A percentile compares a stretch with the other conserved stretches of the same genome.
phyloP scores from a whole-genome alignment of 2,113 vertebrate genomes.

The Neolamprologus cancellatus region DNA sequence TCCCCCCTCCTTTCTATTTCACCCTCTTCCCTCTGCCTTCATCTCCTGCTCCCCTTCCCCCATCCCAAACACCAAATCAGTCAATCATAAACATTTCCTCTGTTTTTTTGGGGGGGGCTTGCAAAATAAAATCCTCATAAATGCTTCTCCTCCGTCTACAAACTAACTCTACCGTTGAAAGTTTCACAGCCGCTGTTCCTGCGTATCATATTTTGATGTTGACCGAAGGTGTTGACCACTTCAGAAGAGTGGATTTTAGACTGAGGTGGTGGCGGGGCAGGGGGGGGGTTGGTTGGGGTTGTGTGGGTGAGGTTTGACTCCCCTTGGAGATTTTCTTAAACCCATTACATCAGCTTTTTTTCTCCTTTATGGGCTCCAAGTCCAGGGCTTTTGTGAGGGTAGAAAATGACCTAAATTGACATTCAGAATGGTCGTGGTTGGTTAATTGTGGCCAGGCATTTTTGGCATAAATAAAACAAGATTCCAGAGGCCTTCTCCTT shows the following conservation, averaged over 20 bases:
- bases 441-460: conserved; percentile 52
- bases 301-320: conserved; percentile 53
- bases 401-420: conserved; percentile 75
- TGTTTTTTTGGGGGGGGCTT: not conserved
- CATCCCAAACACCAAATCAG: conserved; percentile 49
- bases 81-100: conserved; percentile 50
- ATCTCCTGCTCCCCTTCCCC: conserved; percentile 46
- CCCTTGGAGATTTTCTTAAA: conserved; percentile 72
- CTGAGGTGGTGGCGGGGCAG: not conserved
- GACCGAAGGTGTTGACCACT: conserved; percentile 8
- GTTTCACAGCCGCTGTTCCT: not conserved
- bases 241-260: conserved; percentile 16
- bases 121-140: not conserved
- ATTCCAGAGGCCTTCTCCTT: conserved; percentile 26
- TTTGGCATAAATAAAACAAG: conserved; percentile 50
- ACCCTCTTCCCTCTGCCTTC: conserved; percentile 33
- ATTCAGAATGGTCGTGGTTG: conserved; percentile 50
- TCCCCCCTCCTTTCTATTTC: conserved; percentile 1
- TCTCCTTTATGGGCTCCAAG: conserved; percentile 66
- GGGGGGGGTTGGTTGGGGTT: not conserved
- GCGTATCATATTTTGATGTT: conserved; percentile 15
- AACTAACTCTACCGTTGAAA: not conserved
- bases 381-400: conserved; percentile 60
- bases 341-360: conserved; percentile 75
- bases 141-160: not conserved